A percentile compares a stretch with the other conserved stretches of the same genome.
phyloP scores from a whole-genome alignment of 2,797 vertebrate genomes.

The Prionace glauca region DNA sequence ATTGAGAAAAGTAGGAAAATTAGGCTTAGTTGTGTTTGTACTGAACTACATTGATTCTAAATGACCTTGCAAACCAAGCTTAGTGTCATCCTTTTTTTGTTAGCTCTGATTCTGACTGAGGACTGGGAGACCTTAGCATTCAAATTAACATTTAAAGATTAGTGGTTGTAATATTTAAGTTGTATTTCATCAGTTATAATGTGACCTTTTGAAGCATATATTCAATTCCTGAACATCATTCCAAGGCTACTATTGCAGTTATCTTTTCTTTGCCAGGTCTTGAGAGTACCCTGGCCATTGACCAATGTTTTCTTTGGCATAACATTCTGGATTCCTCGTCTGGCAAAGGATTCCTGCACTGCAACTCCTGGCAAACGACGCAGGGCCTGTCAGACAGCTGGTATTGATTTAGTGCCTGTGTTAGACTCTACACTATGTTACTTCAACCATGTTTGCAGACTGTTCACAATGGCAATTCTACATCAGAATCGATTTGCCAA shows the following conservation, averaged over 20 bases:
- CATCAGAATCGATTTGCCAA: conserved; percentile 3
- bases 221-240: conserved; percentile 54
- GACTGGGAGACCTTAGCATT: too few species aligned
- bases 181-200: conserved; percentile 47
- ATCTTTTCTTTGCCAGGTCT: conserved; percentile 54
- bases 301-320: conserved; percentile 77
- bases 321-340: conserved; percentile 62
- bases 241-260: conserved; percentile 61
- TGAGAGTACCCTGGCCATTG: conserved; percentile 60
- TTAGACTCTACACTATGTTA: conserved; percentile 62
- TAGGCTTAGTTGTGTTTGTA: not conserved
- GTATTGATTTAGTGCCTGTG: conserved; percentile 70
- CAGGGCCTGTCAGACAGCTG: conserved; percentile 58
- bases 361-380: conserved; percentile 60
- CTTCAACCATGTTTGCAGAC: conserved; percentile 33
- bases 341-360: conserved; percentile 65
- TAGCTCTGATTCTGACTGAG: not conserved
- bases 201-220: conserved; percentile 58
- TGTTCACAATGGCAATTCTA: conserved; percentile 24
- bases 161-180: not conserved
- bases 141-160: not conserved
- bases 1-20: not conserved
- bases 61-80: not conserved
- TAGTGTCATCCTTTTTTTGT: not conserved
- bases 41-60: not conserved